Percentiles rank a stretch among this genome's conserved stretches.
These are phyloP conservation scores for Monodelphis domestica DNA, from an alignment of 2,797 vertebrate species.

Conservation along the genomic window DNA sequence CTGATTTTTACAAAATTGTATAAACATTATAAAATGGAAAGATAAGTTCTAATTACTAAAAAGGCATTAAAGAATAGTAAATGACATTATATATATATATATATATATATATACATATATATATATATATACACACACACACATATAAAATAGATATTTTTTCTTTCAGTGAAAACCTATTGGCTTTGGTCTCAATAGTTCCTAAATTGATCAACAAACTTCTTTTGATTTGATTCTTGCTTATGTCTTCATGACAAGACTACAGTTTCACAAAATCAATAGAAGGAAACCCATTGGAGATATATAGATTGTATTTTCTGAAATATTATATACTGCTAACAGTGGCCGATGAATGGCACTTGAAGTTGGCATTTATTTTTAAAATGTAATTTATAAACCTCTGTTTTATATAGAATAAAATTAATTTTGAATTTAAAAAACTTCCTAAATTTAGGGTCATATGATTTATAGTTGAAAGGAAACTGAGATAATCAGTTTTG, in stretches of 20 bases:
- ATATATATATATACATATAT: no score
- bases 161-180: neutral
- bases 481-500: neutral
- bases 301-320: neutral
- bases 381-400: conserved; percentile 10
- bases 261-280: conserved; percentile 19
- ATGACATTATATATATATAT: no score
- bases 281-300: neutral
- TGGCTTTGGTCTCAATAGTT: neutral
- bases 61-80: neutral
- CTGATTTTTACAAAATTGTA: neutral
- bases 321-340: neutral
- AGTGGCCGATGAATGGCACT: neutral
- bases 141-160: no score
- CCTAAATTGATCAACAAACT: neutral
- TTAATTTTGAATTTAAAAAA: neutral
- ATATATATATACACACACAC: no score
- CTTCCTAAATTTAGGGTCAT: neutral
- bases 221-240: conserved; percentile 26
- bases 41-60: neutral
- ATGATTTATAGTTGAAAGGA: neutral
- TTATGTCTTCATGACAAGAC: conserved; percentile 45
- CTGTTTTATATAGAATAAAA: neutral
- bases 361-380: conserved; percentile 51
- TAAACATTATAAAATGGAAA: neutral